Evolutionary conservation across 2,797 vertebrate species (phyloP), one percentile per base, ranked within the genome.

Genomic region (Sciurus carolinensis): DNA sequence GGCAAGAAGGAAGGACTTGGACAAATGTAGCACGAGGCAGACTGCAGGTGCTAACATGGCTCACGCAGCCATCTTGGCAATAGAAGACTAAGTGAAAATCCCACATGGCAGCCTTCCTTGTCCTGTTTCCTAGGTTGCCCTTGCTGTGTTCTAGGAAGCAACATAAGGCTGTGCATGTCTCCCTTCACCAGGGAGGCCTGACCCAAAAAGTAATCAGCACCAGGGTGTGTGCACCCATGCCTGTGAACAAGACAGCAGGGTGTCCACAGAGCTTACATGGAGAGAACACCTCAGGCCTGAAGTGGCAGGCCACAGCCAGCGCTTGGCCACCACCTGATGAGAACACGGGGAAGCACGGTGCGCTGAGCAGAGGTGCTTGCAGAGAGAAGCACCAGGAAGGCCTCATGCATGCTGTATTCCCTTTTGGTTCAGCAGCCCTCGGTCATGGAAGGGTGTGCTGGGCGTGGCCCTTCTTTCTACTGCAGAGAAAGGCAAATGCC

Each of bases 261-360:
- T 39, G 39, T 8, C 4, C 0, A 36, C 3, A 6, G 33, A 66
- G 5, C 12, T 28, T 18, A 1, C 26, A 8, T 4, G 4, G 10
- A 7, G n/a, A 52, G 59, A 1, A 30, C 2, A 0, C 1, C 0
- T 1, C 3, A 14, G 7, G 42, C 1, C 69, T 7, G 5, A n/a
- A 15, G 0, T 28, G 20, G 73, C 47, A 50, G 50, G 50, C 50
- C 13, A 50, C 50, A 14, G 6, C 52, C 52, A 17, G 17, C 15
- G 52, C 52, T 54, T 6, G 17, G 52, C 15, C 52, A 5, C 0
- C 17, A 18, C 17, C 52, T 18, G 52, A 54, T 50, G 52, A 3
- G 17, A 54, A 18, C 13, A 54, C 52, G 4, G 52, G 52, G 15
- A 54, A 12, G 12, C 50, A 22, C 18, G 12, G 71, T 9, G 1